Evolutionary conservation across 2,113 vertebrate species (phyloP), one percentile per base, ranked within the genome.

Genomic region (Dissostichus mawsoni): DNA sequence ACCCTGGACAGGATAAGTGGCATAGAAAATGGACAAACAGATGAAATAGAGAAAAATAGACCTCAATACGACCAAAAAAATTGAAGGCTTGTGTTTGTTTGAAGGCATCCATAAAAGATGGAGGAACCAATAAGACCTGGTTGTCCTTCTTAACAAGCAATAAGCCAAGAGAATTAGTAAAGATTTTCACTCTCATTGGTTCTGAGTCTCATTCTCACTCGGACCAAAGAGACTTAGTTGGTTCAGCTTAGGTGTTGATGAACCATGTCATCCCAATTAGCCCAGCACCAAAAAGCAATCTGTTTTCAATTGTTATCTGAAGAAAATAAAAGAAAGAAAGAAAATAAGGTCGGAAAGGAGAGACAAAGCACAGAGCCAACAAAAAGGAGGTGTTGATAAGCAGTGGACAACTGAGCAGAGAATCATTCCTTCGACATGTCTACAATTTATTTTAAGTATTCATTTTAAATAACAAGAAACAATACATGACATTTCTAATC

Each of bases 221-320:
- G 3, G 45, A 81, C 75, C 66, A 68, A 47, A 78, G 59, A 85
- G 68, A 71, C 79, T 65, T 75, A 33, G 64, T 69, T 62, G 68
- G 48, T 77, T 82, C 75, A 76, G 53, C 61, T 17, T 11, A 80
- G 84, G 87, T 91, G 84, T 76, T 92, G 91, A 91, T 90, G 87
- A 92, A 85, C 81, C 73, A 82, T 83, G 87, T 89, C 89, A 83
- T 88, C 84, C 72, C 84, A 90, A 92, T 92, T 92, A 90, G 76
- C 70, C 44, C 18, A 55, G 67, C 67, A 74, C 80, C 82, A 82
- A 85, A 81, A 84, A 78, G 74, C 86, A 89, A 90, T 91, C 84
- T 85, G 76, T 69, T 90, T 83, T 80, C 83, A 82, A 72, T 82
- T 85, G 83, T 86, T 88, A 76, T 74, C 67, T 81, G 61, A 63